phyloP scores from a whole-genome alignment of 2,888 invertebrate genomes.

The Smittia aterrima region DNA sequence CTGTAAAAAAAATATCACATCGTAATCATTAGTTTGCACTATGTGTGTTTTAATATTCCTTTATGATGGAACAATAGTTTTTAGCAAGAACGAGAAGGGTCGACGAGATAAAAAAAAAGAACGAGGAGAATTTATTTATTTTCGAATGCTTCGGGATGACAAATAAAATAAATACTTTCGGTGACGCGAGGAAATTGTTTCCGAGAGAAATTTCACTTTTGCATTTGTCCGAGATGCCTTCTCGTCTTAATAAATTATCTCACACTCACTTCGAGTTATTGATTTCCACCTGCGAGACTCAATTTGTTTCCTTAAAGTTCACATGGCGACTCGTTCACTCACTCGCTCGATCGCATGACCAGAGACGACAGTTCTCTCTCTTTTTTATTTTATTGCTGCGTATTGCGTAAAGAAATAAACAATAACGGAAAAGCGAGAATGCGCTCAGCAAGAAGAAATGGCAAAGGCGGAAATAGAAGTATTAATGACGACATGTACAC shows the following conservation, averaged over 20 bases:
- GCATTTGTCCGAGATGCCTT: no score
- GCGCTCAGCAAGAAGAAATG: not conserved
- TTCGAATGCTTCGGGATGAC: constrained; percentile 21
- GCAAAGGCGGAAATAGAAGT: constrained; percentile 22
- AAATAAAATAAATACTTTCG: constrained; percentile 23
- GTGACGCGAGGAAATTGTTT: no score
- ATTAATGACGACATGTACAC: constrained; percentile 41
- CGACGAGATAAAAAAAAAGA: not conserved
- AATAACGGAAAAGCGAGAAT: constrained; percentile 21
- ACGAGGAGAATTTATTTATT: constrained; percentile 13
- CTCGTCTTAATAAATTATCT: no score
- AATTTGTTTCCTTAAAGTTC: no score
- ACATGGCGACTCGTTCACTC: no score
- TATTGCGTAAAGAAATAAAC: constrained; percentile 16
- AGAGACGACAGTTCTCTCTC: no score
- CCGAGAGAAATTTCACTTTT: not conserved
- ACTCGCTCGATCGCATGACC: no score
- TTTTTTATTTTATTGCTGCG: constrained; percentile 14
- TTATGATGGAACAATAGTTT: constrained; percentile 16
- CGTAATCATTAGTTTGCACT: constrained; percentile 42
- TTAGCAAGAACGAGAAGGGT: not conserved
- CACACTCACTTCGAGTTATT: no score
- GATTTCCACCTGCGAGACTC: no score
- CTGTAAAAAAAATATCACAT: constrained; percentile 32
- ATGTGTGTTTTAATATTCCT: constrained; percentile 37